A percentile compares a stretch with the other conserved stretches of the same genome.
Conservation (phyloP, 2,113 vertebrate genomes). For the Centropus bengalensis region DNA sequence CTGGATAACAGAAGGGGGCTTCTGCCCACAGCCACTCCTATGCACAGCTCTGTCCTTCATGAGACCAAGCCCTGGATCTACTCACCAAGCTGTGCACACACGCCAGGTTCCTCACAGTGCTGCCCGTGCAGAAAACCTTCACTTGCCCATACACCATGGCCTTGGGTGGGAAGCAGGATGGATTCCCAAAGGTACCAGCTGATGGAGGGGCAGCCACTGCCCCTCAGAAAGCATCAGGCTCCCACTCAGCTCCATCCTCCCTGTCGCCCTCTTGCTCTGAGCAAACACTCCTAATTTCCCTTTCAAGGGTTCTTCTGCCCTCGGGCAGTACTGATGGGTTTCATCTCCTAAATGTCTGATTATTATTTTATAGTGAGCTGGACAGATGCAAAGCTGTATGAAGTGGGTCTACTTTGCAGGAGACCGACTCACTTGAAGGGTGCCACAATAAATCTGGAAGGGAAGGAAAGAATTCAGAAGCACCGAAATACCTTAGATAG, state of each 20-base stretch:
- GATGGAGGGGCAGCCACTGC: background rate
- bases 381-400: background rate
- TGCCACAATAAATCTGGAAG: background rate
- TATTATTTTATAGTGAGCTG: slow-evolving; percentile 3
- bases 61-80: background rate
- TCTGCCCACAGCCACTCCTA: background rate
- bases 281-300: background rate
- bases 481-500: background rate
- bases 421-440: background rate
- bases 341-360: background rate
- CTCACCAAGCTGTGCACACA: background rate
- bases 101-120: fast-evolving
- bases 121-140: background rate
- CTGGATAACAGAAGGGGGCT: background rate
- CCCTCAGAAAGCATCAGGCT: background rate
- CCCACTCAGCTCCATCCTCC: background rate
- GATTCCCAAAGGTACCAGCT: background rate
- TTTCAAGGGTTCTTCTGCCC: background rate
- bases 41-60: background rate
- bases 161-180: background rate
- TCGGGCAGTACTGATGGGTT: background rate
- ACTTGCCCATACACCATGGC: fast-evolving
- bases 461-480: background rate
- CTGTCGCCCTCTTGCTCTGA: background rate
- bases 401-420: background rate